Base-by-base conservation (phyloP, 2,113 vertebrate genomes). In the Chamaetylas fuelleborni region DNA sequence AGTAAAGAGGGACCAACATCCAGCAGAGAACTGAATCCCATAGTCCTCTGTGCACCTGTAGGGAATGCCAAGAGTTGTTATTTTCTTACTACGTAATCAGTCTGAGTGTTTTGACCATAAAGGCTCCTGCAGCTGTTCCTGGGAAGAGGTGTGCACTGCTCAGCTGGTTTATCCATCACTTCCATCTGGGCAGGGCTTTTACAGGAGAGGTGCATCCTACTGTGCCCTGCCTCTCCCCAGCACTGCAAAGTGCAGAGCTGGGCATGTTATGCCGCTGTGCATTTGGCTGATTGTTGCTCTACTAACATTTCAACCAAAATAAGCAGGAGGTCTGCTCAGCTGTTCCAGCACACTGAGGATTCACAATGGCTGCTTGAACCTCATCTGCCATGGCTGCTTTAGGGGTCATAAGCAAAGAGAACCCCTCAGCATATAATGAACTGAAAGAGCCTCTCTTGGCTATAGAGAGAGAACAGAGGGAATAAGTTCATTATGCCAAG, bases 201-300 rank as follows among this genome's bases (percentile, higher is more conserved):
- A 6, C 29, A 22, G 24, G 58, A 28, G 34, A 47, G 33, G 5
- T 38, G 29, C 29, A 42, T 10, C 58, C 12, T 1, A 1, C 51
- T 12, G 53, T 60, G 29, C 12, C 48, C 14, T 77, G 48, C 64
- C 45, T 34, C 62, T 58, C 20, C 29, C 26, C 34, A 7, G 47
- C 60, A 26, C 48, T 4, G 16, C 7, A 1, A 16, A 11, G 47
- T n/a, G 69, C 62, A 50, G 54, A 51, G 54, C 54, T 56, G 26
- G 29, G 6, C 0, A 0, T 36, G 43, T 18, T 36, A 3, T 0
- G 11, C 28, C 81, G 43, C 38, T 38, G 20, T 23, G 14, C 28
- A 0, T 38, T 86, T 64, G 13, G 48, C 19, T 64, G 69, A 18
- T 33, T 1, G 2, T 33, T 74, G 51, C 28, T 79, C 47, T 14